A percentile compares a stretch with the other conserved stretches of the same genome.
phyloP scores from a whole-genome alignment of 2,888 invertebrate genomes.

The Limnephilus lunatus region DNA sequence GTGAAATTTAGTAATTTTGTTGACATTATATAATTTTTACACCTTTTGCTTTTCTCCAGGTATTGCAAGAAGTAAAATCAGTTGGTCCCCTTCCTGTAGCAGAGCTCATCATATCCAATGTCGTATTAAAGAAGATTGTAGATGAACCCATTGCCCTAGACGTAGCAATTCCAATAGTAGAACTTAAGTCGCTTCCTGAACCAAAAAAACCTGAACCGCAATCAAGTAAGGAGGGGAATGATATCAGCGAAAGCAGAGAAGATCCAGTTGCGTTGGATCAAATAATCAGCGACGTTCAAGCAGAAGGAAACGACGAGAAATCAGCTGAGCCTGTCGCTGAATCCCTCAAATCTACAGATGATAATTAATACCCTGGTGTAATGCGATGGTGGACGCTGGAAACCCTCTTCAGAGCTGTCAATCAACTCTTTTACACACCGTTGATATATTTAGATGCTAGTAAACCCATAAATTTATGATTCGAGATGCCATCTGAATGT shows the following conservation, averaged over 20 bases:
- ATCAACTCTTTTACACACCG: no score
- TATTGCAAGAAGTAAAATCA: constrained; percentile 60
- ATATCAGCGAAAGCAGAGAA: constrained; percentile 23
- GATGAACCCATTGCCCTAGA: constrained; percentile 44
- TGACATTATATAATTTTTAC: not conserved
- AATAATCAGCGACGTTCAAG: constrained; percentile 4
- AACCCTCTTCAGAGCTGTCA: no score
- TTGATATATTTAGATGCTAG: no score
- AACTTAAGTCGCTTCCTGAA: constrained; percentile 67
- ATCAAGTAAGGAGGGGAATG: constrained; percentile 29
- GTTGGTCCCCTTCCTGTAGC: constrained; percentile 70
- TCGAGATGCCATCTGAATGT: no score
- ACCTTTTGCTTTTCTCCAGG: constrained; percentile 35
- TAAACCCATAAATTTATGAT: no score
- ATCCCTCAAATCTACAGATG: not conserved
- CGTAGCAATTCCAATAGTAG: constrained; percentile 25
- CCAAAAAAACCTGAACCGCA: constrained; percentile 17
- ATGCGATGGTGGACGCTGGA: no score
- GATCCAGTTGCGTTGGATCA: constrained; percentile 6
- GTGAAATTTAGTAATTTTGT: no score
- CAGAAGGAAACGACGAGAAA: constrained; percentile 6
- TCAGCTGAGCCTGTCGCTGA: not conserved
- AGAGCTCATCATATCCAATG: constrained; percentile 57
- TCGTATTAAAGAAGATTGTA: constrained; percentile 37
- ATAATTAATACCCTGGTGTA: not conserved